Conservation (phyloP, 2,113 vertebrate genomes). For the Pyrgilauda ruficollis region DNA sequence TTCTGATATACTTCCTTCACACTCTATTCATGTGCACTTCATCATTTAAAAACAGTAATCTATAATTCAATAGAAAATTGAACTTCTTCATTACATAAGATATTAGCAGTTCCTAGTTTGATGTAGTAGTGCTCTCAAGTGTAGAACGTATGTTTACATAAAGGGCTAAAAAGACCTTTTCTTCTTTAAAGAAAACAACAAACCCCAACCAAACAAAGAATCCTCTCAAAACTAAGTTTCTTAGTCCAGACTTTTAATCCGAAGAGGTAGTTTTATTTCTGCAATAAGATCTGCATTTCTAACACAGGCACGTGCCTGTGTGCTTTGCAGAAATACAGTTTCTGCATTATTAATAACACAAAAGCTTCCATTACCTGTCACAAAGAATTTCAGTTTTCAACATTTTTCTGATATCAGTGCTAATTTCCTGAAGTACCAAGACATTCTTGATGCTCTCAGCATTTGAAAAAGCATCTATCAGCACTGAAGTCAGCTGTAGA, state of each 20-base stretch:
- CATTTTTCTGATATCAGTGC: neutral
- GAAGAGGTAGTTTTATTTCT: neutral
- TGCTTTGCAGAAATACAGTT: neutral
- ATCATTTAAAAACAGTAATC: neutral
- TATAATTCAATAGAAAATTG: neutral
- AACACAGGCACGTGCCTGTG: neutral
- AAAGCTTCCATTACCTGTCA: neutral
- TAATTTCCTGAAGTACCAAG: neutral
- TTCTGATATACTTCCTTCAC: neutral
- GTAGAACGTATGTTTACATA: neutral
- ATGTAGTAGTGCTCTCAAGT: neutral
- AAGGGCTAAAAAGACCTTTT: neutral
- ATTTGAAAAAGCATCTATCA: neutral
- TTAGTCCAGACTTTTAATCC: neutral
- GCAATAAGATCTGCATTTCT: neutral
- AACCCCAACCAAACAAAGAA: accelerated
- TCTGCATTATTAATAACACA: neutral
- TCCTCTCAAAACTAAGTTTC: neutral
- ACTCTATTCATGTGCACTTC: neutral
- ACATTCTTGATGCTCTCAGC: neutral
- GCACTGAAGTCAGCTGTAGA: neutral
- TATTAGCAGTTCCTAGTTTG: neutral
- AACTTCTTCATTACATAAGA: neutral
- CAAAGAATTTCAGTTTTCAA: neutral
- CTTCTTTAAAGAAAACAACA: neutral